Evolutionary conservation across 1,140 invertebrate genomes (phyloP).

Genomic region (Zophobas atratus): DNA sequence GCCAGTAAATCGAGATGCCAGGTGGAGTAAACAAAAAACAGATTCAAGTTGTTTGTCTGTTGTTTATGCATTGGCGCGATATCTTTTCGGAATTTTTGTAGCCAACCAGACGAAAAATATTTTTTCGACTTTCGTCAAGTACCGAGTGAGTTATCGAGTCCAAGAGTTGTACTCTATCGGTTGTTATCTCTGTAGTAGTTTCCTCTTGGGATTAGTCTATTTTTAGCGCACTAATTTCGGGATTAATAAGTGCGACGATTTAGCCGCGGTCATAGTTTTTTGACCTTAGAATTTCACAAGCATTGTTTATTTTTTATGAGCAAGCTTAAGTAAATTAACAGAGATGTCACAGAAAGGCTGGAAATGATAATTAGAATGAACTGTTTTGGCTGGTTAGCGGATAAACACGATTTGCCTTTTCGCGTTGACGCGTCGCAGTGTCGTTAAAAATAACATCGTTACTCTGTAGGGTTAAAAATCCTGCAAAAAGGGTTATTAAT

Average conservation of each 20-base stretch:
- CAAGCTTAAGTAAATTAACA: constrained; percentile 11
- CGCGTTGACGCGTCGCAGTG: neutral
- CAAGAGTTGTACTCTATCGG: neutral
- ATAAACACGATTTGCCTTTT: neutral
- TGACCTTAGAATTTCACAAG: constrained; percentile 2
- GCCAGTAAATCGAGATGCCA: constrained; percentile 11
- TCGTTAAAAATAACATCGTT: neutral
- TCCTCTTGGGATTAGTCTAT: neutral
- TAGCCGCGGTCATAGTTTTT: constrained; percentile 1
- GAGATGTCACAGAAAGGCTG: neutral
- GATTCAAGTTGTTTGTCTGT: constrained; percentile 22
- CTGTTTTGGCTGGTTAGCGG: no score
- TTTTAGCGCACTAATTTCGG: no score
- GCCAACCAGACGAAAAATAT: constrained; percentile 6
- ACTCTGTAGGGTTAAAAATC: no score
- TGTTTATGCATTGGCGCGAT: neutral
- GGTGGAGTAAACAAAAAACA: constrained; percentile 7
- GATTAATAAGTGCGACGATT: neutral
- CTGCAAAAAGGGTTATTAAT: constrained; percentile 3
- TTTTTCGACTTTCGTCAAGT: neutral
- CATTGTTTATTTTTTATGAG: constrained; percentile 10
- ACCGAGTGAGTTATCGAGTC: neutral
- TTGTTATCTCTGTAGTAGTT: neutral
- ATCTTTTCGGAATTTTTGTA: constrained; percentile 1
- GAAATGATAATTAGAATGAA: neutral